These are phyloP conservation scores for Bradynema listronoti DNA, from an alignment of 1,140 invertebrate genomes.

Conservation along the genomic window DNA sequence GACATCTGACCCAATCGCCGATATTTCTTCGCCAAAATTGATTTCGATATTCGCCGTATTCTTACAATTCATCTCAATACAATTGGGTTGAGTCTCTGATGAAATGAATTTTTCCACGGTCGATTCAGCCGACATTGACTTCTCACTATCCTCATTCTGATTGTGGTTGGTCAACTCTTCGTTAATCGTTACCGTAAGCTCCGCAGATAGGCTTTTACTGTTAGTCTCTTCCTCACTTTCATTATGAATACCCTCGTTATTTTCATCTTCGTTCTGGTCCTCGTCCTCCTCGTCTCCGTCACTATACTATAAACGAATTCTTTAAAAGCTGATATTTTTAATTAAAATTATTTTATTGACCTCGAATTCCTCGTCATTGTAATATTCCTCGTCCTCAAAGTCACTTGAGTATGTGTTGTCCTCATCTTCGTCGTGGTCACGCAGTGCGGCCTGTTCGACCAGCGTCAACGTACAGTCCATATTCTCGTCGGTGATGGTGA, in stretches of 20 bases:
- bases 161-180: too few species aligned
- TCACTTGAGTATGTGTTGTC: slow-evolving; percentile 23
- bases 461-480: slow-evolving; percentile 48
- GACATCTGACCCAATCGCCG: too few species aligned
- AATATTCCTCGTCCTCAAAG: slow-evolving; percentile 33
- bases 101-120: too few species aligned
- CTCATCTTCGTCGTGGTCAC: slow-evolving; percentile 44
- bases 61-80: too few species aligned
- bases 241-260: slow-evolving; percentile 11
- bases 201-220: not conserved
- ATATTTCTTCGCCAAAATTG: too few species aligned
- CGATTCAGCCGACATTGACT: too few species aligned
- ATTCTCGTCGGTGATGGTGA: slow-evolving; percentile 35
- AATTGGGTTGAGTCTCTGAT: too few species aligned
- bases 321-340: too few species aligned
- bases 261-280: slow-evolving; percentile 7
- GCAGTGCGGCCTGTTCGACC: slow-evolving; percentile 45
- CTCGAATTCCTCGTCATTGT: slow-evolving; percentile 21
- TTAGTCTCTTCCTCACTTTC: slow-evolving; percentile 15
- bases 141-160: too few species aligned
- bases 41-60: too few species aligned
- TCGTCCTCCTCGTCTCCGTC: slow-evolving; percentile 9
- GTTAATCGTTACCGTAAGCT: too few species aligned
- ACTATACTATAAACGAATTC: slow-evolving; percentile 5
- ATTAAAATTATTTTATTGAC: too few species aligned